A percentile compares a stretch with the other conserved stretches of the same genome.
These are phyloP conservation scores for Porites lobata DNA, from an alignment of 92 coral and sea anemone genomes.

Conservation along the genomic window DNA sequence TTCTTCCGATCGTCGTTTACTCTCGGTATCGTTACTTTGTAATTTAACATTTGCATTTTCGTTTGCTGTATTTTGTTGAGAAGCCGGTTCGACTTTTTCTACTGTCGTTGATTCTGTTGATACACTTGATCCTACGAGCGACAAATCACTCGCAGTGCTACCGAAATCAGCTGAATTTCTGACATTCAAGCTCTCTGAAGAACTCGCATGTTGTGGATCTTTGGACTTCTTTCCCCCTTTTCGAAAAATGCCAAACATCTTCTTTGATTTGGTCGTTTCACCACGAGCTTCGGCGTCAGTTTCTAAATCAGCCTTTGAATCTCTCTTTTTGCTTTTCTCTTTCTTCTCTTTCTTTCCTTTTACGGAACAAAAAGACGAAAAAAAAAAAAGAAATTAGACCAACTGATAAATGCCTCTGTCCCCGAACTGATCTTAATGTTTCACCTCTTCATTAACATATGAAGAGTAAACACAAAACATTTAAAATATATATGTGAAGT, in stretches of 20 bases:
- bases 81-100: neutral
- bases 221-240: constrained; percentile 34
- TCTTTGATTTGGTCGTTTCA: constrained; percentile 20
- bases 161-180: constrained; percentile 30
- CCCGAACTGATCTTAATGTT: no score
- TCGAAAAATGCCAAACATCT: constrained; percentile 37
- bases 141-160: constrained; percentile 4
- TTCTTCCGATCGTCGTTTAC: no score
- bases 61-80: neutral
- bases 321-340: constrained; percentile 33
- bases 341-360: constrained; percentile 42
- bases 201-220: constrained; percentile 1
- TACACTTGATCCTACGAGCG: constrained; percentile 9
- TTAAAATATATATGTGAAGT: no score
- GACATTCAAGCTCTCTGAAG: constrained; percentile 42
- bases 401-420: neutral
- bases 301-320: constrained; percentile 25
- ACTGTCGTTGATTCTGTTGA: neutral
- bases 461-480: no score
- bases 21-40: no score
- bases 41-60: neutral
- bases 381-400: neutral
- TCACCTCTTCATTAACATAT: no score
- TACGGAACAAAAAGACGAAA: neutral
- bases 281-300: neutral